Evolutionary conservation across 53 echinoderm and acorn worm genomes (phyloP).

Genomic region (Hippasteria phrygiana): DNA sequence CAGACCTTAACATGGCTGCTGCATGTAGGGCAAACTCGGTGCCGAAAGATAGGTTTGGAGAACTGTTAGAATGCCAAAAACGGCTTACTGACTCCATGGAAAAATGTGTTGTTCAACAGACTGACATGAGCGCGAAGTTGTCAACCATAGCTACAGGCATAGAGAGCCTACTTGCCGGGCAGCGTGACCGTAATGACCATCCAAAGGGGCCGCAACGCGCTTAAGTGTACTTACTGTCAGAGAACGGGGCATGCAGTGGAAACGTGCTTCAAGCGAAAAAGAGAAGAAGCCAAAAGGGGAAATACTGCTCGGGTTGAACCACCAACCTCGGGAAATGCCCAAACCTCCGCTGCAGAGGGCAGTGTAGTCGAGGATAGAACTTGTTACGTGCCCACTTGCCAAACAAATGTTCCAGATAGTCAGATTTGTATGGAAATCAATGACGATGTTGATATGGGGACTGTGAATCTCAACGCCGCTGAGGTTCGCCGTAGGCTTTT

Average conservation of each 20-base stretch:
- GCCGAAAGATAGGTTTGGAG: background rate
- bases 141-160: conserved; percentile 2
- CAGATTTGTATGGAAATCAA: background rate
- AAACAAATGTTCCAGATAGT: too few relatives aligned
- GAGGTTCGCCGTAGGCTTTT: too few relatives aligned
- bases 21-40: background rate
- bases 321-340: background rate
- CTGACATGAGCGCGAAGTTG: too few relatives aligned
- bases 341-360: conserved; percentile 32
- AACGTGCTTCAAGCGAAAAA: too few relatives aligned
- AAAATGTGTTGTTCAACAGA: background rate
- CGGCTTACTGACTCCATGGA: background rate
- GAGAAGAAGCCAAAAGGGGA: conserved; percentile 49
- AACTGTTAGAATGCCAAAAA: too few relatives aligned
- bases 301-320: background rate
- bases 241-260: too few relatives aligned
- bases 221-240: background rate
- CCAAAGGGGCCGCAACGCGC: background rate
- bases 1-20: conserved; percentile 3
- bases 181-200: background rate
- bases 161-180: background rate
- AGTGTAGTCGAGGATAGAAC: conserved; percentile 26
- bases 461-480: too few relatives aligned
- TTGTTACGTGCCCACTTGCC: too few relatives aligned
- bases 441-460: conserved; percentile 14